Base-by-base conservation (phyloP, 2,113 vertebrate species). In the Otolemur garnettii region DNA sequence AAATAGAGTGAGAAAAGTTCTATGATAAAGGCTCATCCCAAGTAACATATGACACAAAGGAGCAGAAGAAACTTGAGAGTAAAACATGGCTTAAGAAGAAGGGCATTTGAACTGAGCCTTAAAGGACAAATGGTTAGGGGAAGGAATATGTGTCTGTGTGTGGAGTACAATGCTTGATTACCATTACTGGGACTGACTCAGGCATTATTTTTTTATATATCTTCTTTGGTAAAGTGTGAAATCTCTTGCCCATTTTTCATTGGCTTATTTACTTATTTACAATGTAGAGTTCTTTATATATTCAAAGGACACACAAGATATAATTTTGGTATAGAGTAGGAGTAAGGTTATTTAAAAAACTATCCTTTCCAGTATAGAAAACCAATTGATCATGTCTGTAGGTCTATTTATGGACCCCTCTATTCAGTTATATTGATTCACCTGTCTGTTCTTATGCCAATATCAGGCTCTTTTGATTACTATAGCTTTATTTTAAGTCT, bases 401-500 rank as follows among this genome's bases (percentile, higher is more conserved):
- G 3, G 12, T 74, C 42, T 66, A 68, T 53, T 80, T 79, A 45
- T 15, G n/a, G 28, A 17, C 8, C 14, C 14, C 10, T 57, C n/a
- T 69, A 21, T 50, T 92, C 89, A 69, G 53, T 4, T 50, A 10
- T 22, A 28, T n/a, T 28, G 35, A 42, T 68, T 87, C n/a, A 38
- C 21, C 57, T 3, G 1, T 28, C 42, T 83, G 8, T 42, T 91
- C 53, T 93, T 86, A 59, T 66, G 38, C 42, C 12, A 69, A 7
- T 80, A 66, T 13, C 60, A 87, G 55, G 15, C 50, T 89, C 7
- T 83, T 24, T 53, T 81, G 35, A 78, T 85, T 86, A 75, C 79
- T 68, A 4, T 79, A 69, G n/a, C 30, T 68, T 93, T 82, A 91
- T 7, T 91, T 14, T 57, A 64, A 94, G 57, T 74, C 81, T 96